phyloP scores from a whole-genome alignment of 2,797 vertebrate species.

The Acestrorhynchus altus region DNA sequence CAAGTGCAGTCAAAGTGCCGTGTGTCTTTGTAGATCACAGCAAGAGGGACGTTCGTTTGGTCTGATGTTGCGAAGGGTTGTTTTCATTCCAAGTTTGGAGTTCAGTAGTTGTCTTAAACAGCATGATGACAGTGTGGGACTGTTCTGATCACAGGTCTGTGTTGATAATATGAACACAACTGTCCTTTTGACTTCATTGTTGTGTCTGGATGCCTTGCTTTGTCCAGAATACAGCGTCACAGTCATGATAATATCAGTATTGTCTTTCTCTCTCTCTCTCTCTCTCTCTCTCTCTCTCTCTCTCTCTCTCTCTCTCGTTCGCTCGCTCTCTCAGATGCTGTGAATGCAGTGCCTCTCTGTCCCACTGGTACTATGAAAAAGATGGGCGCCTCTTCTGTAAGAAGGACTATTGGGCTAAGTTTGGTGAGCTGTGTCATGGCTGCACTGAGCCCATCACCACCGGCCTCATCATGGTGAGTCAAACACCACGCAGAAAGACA shows the following conservation, averaged over 20 bases:
- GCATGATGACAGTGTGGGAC: not conserved
- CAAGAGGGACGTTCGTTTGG: not conserved
- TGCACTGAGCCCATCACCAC: constrained; percentile 95
- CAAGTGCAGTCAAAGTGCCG: too few relatives aligned
- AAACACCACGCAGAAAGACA: not conserved
- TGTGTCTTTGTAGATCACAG: not conserved
- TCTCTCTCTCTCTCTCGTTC: constrained; percentile 2
- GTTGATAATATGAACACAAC: not conserved
- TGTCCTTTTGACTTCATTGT: not conserved
- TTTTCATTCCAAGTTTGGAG: not conserved
- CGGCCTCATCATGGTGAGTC: constrained; percentile 95
- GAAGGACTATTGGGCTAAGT: constrained; percentile 95
- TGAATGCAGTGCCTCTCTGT: constrained; percentile 89
- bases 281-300: constrained; percentile 1
- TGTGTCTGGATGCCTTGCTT: not conserved
- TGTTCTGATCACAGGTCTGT: constrained; percentile 6
- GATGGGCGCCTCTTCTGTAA: constrained; percentile 96
- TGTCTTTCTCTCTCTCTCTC: not conserved
- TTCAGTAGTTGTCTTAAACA: not conserved
- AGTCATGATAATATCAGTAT: constrained; percentile 5
- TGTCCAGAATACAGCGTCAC: not conserved
- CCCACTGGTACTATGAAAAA: constrained; percentile 98
- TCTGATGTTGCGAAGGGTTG: not conserved
- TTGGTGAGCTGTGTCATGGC: constrained; percentile 94
- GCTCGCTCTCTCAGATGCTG: constrained; percentile 81